These are phyloP conservation scores for Drosophila tsacasi DNA, from an alignment of 1,140 invertebrate species.

Conservation along the genomic window DNA sequence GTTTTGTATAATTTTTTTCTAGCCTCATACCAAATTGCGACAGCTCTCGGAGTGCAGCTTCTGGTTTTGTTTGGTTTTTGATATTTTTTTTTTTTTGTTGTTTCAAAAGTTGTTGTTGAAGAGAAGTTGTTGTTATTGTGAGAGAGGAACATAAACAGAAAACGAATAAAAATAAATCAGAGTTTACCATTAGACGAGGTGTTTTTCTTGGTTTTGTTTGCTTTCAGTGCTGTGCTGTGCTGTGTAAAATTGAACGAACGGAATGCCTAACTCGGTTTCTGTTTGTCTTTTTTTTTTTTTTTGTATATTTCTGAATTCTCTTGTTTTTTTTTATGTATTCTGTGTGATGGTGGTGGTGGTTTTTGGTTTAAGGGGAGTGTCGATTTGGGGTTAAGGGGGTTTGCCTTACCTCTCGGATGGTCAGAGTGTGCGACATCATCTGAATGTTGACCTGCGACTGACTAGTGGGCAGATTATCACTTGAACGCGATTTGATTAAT, in stretches of 20 bases:
- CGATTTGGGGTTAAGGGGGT: background rate
- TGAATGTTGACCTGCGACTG: conserved; percentile 96
- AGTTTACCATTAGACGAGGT: conserved; percentile 53
- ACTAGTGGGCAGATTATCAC: conserved; percentile 95
- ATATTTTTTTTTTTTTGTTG: conserved; percentile 51
- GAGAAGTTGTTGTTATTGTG: conserved; percentile 53
- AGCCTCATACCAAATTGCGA: conserved; percentile 85
- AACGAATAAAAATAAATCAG: conserved; percentile 55
- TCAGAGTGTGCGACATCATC: conserved; percentile 96
- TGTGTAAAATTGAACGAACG: conserved; percentile 33
- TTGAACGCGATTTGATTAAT: conserved; percentile 91
- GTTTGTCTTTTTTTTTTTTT: conserved; percentile 40
- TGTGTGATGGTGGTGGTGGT: conserved; percentile 18
- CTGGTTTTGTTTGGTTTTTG: conserved; percentile 76
- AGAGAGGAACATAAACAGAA: conserved; percentile 54
- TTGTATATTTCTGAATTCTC: background rate
- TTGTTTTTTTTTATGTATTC: conserved; percentile 4
- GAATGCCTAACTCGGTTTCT: conserved; percentile 50
- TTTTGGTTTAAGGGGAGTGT: conserved; percentile 7
- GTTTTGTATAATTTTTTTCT: conserved; percentile 34
- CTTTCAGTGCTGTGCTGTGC: conserved; percentile 32
- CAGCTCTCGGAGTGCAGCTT: conserved; percentile 85
- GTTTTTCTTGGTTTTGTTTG: conserved; percentile 24
- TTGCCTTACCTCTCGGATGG: conserved; percentile 92
- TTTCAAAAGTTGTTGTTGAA: conserved; percentile 28